These are phyloP conservation scores for Gorsachius goisagi DNA, from an alignment of 2,113 vertebrate species.

Conservation along the genomic window DNA sequence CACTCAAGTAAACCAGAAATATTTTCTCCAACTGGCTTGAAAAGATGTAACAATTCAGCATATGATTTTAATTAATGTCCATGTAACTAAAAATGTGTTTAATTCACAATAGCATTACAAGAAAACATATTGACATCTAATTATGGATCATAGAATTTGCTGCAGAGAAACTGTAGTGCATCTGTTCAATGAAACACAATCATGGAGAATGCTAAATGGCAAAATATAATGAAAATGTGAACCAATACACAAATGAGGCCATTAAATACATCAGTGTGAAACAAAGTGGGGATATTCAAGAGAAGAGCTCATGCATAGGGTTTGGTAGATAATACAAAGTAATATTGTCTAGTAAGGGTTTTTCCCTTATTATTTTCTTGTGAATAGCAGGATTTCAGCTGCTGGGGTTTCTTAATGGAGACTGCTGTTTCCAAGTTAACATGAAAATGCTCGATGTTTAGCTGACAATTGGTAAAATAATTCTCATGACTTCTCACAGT, in stretches of 20 bases:
- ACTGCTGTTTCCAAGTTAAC: constrained; percentile 40
- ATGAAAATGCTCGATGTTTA: constrained; percentile 20
- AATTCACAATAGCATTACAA: constrained; percentile 76
- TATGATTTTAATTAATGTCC: constrained; percentile 83
- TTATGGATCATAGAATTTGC: constrained; percentile 81
- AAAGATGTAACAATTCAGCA: constrained; percentile 79
- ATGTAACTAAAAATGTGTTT: constrained; percentile 82
- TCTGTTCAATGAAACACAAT: constrained; percentile 82
- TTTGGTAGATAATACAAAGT: constrained; percentile 28
- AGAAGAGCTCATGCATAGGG: neutral
- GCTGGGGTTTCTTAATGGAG: constrained; percentile 29
- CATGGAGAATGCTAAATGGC: constrained; percentile 70
- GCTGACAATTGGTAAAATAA: constrained; percentile 45
- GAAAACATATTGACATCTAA: constrained; percentile 85
- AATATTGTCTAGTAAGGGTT: constrained; percentile 17
- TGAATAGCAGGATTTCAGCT: constrained; percentile 64
- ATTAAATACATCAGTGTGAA: constrained; percentile 68
- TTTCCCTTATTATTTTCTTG: constrained; percentile 31
- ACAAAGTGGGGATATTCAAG: constrained; percentile 57
- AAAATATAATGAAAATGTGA: constrained; percentile 77
- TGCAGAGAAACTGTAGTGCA: constrained; percentile 77
- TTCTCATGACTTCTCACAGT: constrained; percentile 27
- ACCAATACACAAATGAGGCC: constrained; percentile 74
- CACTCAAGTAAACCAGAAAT: constrained; percentile 74
- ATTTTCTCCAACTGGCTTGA: constrained; percentile 74